Percentiles rank a stretch among this genome's conserved stretches.
phyloP scores from a whole-genome alignment of 1,140 invertebrate species.

The Tenebrio molitor region DNA sequence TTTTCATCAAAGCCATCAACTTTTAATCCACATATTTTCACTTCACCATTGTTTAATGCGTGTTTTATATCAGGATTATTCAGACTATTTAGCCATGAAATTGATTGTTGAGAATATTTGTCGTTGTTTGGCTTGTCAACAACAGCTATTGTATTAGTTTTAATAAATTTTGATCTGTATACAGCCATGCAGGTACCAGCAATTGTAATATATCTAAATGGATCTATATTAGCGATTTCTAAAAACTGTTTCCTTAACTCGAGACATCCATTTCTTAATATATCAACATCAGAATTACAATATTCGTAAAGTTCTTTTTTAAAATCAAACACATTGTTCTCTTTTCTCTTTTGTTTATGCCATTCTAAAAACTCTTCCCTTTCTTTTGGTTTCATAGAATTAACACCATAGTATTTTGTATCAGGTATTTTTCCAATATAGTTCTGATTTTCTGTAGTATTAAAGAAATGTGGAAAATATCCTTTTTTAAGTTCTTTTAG shows the following conservation, averaged over 20 bases:
- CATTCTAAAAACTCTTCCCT: too few relatives aligned
- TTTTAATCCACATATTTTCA: constrained; percentile 41
- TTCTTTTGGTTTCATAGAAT: constrained; percentile 41
- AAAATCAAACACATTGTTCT: constrained; percentile 35
- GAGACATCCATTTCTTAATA: too few relatives aligned
- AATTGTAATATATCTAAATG: too few relatives aligned
- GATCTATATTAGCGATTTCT: too few relatives aligned
- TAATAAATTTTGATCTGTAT: constrained; percentile 39
- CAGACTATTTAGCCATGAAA: constrained; percentile 41
- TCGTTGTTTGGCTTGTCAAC: constrained; percentile 41
- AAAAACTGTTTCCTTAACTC: too few relatives aligned
- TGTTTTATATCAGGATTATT: constrained; percentile 30
- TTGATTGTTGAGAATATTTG: constrained; percentile 45
- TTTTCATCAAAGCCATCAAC: constrained; percentile 40
- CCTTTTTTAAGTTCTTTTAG: constrained; percentile 38
- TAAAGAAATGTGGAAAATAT: constrained; percentile 40
- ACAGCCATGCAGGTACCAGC: too few relatives aligned
- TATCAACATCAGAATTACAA: too few relatives aligned
- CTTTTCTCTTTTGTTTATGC: constrained; percentile 32
- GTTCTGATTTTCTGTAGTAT: constrained; percentile 42
- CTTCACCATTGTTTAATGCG: constrained; percentile 38
- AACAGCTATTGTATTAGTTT: constrained; percentile 22
- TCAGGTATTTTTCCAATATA: constrained; percentile 39
- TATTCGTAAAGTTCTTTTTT: too few relatives aligned
- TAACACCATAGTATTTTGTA: constrained; percentile 40